Evolutionary conservation across 2,797 vertebrate species (phyloP).

Genomic region (Linurgus olivaceus): DNA sequence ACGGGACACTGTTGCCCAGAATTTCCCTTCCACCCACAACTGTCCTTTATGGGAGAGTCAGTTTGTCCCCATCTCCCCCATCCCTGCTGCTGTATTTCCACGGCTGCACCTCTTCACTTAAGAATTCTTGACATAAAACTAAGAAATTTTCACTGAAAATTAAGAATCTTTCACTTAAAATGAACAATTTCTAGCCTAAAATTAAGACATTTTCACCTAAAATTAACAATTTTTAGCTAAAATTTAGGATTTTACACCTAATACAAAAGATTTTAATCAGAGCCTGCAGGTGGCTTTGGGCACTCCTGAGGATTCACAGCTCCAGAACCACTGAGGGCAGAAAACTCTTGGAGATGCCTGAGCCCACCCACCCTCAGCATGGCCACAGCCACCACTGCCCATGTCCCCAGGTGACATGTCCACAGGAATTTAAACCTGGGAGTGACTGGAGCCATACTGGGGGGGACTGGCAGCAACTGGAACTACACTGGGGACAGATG

Average conservation of each 20-base stretch:
- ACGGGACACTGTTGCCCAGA: background rate
- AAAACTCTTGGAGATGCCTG: fast-evolving
- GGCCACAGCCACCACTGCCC: background rate
- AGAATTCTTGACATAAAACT: background rate
- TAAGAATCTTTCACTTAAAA: background rate
- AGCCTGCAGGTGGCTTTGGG: background rate
- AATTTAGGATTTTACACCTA: background rate
- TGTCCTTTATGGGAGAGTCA: background rate
- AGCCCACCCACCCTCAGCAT: too few relatives aligned
- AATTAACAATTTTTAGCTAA: background rate
- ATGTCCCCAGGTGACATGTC: fast-evolving
- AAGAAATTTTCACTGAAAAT: background rate
- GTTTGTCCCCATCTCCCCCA: background rate
- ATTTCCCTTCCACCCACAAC: background rate
- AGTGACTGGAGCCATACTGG: background rate
- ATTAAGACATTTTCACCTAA: background rate
- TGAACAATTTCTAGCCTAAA: background rate
- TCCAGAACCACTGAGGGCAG: background rate
- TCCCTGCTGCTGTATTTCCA: background rate
- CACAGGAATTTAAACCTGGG: background rate
- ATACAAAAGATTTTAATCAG: background rate
- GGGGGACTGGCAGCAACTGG: background rate
- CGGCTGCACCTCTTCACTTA: background rate
- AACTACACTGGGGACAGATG: background rate
- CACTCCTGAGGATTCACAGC: too few relatives aligned